phyloP scores from a whole-genome alignment of 1,140 invertebrate genomes.

The Drosophila persimilis region DNA sequence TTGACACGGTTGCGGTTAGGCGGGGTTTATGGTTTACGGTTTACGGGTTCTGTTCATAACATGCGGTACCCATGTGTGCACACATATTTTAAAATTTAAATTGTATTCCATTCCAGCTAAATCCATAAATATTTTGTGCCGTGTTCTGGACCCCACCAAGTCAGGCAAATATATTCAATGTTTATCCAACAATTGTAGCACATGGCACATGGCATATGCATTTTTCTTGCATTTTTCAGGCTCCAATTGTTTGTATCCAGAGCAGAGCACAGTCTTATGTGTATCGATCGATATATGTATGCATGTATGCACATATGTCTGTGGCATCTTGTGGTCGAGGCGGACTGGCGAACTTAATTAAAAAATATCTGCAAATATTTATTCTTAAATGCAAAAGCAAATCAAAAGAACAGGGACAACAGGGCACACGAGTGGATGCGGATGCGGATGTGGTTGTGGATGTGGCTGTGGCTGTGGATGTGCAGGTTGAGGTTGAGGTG shows the following conservation, averaged over 20 bases:
- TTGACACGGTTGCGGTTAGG: neutral
- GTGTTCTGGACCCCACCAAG: neutral
- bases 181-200: conserved; percentile 31
- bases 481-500: too few species aligned
- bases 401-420: conserved; percentile 1
- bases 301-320: neutral
- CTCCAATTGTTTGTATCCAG: conserved; percentile 22
- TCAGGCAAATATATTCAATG: conserved; percentile 3
- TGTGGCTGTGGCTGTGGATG: too few species aligned
- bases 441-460: too few species aligned
- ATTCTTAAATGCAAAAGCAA: conserved; percentile 23
- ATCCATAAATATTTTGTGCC: conserved; percentile 36
- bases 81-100: conserved; percentile 14
- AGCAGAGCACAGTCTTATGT: too few species aligned
- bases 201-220: conserved; percentile 34
- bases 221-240: conserved; percentile 29
- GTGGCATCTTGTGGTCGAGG: neutral
- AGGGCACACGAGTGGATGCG: neutral
- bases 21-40: too few species aligned
- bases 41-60: too few species aligned
- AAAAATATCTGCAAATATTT: conserved; percentile 40
- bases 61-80: neutral
- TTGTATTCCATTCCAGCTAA: conserved; percentile 23
- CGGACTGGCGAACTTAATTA: conserved; percentile 22
- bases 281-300: neutral